A percentile compares a stretch with the other conserved stretches of the same genome.
These are phyloP conservation scores for Dryobota labecula DNA, from an alignment of 2,888 invertebrate species.

Conservation along the genomic window DNA sequence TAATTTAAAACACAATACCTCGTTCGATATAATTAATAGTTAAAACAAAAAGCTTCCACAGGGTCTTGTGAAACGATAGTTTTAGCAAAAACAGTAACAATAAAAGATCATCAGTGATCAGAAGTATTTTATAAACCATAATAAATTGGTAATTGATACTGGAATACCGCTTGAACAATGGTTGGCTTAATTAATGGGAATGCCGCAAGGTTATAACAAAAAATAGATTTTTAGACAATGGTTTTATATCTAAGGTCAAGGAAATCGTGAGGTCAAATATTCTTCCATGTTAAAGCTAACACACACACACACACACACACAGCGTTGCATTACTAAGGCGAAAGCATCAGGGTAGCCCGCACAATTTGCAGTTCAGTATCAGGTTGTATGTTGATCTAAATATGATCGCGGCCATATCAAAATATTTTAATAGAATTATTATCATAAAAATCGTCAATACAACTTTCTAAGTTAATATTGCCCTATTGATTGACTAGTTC, in stretches of 20 bases:
- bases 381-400: too few relatives aligned
- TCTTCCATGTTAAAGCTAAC: not conserved
- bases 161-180: constrained; percentile 63
- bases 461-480: too few relatives aligned
- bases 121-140: constrained; percentile 69
- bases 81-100: constrained; percentile 55
- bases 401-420: too few relatives aligned
- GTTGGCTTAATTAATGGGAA: constrained; percentile 68
- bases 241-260: constrained; percentile 15
- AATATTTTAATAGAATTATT: too few relatives aligned
- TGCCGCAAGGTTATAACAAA: constrained; percentile 57
- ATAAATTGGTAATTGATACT: constrained; percentile 74
- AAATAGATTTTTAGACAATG: constrained; percentile 42
- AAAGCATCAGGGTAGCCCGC: too few relatives aligned
- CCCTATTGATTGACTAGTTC: too few relatives aligned
- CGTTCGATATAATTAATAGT: constrained; percentile 27
- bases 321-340: too few relatives aligned
- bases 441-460: too few relatives aligned
- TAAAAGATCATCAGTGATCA: constrained; percentile 63
- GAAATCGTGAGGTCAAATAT: constrained; percentile 35
- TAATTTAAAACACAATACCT: constrained; percentile 29
- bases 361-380: too few relatives aligned
- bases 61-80: constrained; percentile 5
- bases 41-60: constrained; percentile 32
- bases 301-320: too few relatives aligned